phyloP scores from a whole-genome alignment of 2,888 invertebrate genomes.

The Aporophyla nigra region DNA sequence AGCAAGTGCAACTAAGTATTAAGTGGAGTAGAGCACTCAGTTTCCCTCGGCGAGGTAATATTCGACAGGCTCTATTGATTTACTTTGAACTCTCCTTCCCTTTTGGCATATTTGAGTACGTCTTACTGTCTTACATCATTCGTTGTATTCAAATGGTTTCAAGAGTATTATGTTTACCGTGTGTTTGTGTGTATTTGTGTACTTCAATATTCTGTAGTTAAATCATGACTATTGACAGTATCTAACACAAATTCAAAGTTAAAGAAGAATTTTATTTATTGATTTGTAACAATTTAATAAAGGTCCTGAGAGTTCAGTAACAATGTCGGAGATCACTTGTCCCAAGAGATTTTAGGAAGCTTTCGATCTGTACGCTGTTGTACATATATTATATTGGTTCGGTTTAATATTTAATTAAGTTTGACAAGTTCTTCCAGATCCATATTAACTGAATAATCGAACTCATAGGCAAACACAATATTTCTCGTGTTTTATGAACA shows the following conservation, averaged over 20 bases:
- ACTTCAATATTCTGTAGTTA: background rate
- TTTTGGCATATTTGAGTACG: background rate
- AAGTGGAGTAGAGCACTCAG: constrained; percentile 42
- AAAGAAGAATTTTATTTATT: background rate
- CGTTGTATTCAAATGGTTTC: background rate
- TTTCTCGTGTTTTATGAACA: background rate
- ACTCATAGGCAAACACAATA: background rate
- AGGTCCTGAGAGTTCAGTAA: background rate
- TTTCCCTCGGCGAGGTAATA: constrained; percentile 23
- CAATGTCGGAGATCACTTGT: background rate
- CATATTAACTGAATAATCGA: background rate
- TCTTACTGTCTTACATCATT: background rate
- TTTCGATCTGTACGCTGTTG: background rate
- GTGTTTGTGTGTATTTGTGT: background rate
- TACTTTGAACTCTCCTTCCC: constrained; percentile 16
- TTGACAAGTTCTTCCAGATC: background rate
- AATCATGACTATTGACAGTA: background rate
- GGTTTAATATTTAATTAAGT: background rate
- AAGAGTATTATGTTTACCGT: background rate
- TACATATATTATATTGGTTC: background rate
- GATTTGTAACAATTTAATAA: background rate
- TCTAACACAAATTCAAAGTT: background rate
- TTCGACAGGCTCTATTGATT: constrained; percentile 24
- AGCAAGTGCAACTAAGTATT: constrained; percentile 47
- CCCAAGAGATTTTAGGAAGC: background rate